Evolutionary conservation across 1,140 invertebrate genomes (phyloP).

Genomic region (Ganaspis sp.): DNA sequence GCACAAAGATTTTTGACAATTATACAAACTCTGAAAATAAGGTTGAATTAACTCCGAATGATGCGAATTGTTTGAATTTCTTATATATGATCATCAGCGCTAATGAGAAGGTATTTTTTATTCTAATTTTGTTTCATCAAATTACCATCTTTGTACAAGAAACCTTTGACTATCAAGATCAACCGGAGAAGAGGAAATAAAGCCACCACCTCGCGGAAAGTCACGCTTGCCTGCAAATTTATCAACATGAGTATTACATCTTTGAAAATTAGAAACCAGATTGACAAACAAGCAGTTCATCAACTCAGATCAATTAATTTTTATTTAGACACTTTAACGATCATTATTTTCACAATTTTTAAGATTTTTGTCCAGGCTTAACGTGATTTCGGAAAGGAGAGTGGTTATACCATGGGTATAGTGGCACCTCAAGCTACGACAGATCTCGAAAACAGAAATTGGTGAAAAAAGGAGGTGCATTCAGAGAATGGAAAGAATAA

Average conservation of each 20-base stretch:
- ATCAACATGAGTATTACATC: constrained; percentile 36
- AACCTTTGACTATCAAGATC: constrained; percentile 34
- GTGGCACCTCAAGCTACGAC: constrained; percentile 71
- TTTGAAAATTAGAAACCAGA: not conserved
- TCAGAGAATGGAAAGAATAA: not conserved
- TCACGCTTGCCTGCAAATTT: constrained; percentile 58
- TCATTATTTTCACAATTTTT: not conserved
- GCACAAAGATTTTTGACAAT: too few species aligned
- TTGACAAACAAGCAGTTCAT: not conserved
- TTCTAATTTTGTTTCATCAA: not conserved
- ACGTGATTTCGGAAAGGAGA: constrained; percentile 60
- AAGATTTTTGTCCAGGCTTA: constrained; percentile 44
- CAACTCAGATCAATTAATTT: not conserved
- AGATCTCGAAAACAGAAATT: constrained; percentile 32
- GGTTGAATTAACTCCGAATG: too few species aligned
- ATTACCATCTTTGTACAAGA: constrained; percentile 42
- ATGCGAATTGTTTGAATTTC: too few species aligned
- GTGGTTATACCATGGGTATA: constrained; percentile 71
- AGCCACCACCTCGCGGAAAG: constrained; percentile 56
- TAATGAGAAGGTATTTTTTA: too few species aligned
- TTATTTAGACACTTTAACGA: not conserved
- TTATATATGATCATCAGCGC: too few species aligned
- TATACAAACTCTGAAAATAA: too few species aligned
- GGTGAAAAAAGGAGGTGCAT: constrained; percentile 38
- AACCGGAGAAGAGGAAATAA: constrained; percentile 47